Evolutionary conservation across 2,113 vertebrate species (phyloP).

Genomic region (Scortum barcoo): DNA sequence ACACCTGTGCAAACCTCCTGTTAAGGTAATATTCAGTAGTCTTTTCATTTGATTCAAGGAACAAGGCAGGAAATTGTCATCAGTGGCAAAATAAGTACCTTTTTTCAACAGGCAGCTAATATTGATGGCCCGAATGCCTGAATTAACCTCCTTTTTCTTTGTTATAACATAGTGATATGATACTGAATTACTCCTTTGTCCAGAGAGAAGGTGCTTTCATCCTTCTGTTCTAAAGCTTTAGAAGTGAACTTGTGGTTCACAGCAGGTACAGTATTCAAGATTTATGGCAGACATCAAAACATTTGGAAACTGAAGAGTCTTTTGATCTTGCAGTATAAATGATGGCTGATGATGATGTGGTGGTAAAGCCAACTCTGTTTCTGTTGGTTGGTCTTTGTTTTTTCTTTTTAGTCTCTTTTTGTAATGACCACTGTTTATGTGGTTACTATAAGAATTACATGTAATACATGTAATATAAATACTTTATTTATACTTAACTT

Average conservation of each 20-base stretch:
- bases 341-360: conserved; percentile 4
- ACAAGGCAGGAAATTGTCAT: background rate
- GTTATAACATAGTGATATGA: background rate
- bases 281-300: conserved; percentile 28
- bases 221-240: conserved; percentile 11
- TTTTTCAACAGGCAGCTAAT: background rate
- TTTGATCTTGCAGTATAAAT: conserved; percentile 8
- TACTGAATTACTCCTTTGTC: background rate
- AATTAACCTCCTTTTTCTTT: conserved; percentile 18
- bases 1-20: conserved; percentile 5
- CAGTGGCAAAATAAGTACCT: background rate
- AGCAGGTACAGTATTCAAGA: background rate
- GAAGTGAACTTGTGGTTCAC: conserved; percentile 2
- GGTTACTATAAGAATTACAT: background rate
- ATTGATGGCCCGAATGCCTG: background rate
- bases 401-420: background rate
- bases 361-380: background rate
- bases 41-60: conserved; percentile 4
- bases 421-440: background rate
- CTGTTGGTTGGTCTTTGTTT: background rate
- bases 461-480: no score
- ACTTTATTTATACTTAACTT: background rate
- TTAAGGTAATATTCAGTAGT: background rate
- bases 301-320: conserved; percentile 6
- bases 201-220: conserved; percentile 24